Evolutionary conservation across 2,797 vertebrate species (phyloP).

Genomic region (Siniperca obscura): DNA sequence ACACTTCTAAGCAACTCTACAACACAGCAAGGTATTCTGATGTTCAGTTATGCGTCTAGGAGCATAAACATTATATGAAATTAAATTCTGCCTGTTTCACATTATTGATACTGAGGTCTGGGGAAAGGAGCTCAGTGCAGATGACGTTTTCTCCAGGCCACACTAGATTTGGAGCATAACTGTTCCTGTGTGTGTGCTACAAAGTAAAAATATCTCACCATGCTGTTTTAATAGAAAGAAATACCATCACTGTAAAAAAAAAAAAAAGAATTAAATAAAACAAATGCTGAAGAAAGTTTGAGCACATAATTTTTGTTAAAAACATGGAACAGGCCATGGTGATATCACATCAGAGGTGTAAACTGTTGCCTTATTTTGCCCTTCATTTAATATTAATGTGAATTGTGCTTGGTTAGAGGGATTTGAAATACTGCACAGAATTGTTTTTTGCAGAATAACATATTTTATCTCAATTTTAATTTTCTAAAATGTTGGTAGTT

Average conservation of each 20-base stretch:
- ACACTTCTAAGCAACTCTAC: background rate
- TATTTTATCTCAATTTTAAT: background rate
- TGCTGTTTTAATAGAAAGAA: slow-evolving; percentile 9
- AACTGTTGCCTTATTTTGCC: background rate
- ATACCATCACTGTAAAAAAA: background rate
- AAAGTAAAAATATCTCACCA: slow-evolving; percentile 23
- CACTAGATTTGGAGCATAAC: slow-evolving; percentile 15
- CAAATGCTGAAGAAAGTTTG: background rate
- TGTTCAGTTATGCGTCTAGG: background rate
- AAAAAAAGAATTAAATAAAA: background rate
- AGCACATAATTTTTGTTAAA: background rate
- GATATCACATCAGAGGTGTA: slow-evolving; percentile 10
- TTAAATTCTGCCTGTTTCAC: slow-evolving; percentile 21
- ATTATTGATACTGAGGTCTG: slow-evolving; percentile 18
- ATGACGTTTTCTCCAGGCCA: slow-evolving; percentile 30
- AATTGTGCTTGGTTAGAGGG: background rate
- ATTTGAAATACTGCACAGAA: background rate
- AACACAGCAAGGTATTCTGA: background rate
- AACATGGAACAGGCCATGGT: background rate
- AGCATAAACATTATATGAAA: slow-evolving; percentile 13
- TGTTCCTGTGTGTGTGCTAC: slow-evolving; percentile 21
- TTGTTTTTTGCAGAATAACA: background rate
- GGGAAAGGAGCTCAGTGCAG: slow-evolving; percentile 13
- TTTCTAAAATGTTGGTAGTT: slow-evolving; percentile 10
- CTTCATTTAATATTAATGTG: slow-evolving; percentile 14